Evolutionary conservation across 2,113 vertebrate genomes (phyloP).

Genomic region (Spheniscus mendiculus): DNA sequence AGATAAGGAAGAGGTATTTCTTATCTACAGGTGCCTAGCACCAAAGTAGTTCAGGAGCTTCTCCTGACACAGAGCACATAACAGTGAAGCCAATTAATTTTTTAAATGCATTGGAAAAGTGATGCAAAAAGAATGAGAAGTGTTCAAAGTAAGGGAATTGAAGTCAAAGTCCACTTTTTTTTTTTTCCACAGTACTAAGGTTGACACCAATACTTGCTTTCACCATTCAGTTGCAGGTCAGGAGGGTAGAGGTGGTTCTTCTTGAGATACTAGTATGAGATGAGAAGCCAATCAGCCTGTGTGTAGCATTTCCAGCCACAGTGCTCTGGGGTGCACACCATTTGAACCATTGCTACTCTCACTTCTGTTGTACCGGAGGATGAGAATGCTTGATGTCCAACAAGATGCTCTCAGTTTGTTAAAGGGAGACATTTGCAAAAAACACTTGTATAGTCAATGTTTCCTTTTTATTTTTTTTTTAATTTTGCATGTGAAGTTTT

Average conservation of each 20-base stretch:
- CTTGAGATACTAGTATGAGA: neutral
- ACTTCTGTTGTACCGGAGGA: neutral
- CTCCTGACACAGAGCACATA: neutral
- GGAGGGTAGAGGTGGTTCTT: neutral
- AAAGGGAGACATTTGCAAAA: neutral
- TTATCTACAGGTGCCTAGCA: neutral
- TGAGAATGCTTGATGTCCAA: neutral
- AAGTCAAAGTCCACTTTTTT: neutral
- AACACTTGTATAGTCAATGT: neutral
- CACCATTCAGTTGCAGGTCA: neutral
- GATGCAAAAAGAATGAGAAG: neutral
- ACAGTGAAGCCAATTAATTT: neutral
- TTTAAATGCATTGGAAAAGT: neutral
- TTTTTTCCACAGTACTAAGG: neutral
- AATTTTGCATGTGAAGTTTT: neutral
- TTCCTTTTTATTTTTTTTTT: neutral
- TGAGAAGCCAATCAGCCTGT: neutral
- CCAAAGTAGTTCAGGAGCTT: neutral
- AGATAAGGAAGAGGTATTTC: neutral
- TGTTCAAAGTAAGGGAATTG: neutral
- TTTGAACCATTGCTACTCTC: neutral
- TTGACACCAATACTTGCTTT: neutral
- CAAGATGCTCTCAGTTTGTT: neutral
- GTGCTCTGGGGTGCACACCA: neutral
- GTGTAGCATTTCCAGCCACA: neutral